Evolutionary conservation across 1,140 invertebrate species (phyloP).

Genomic region (Argopecten irradians): DNA sequence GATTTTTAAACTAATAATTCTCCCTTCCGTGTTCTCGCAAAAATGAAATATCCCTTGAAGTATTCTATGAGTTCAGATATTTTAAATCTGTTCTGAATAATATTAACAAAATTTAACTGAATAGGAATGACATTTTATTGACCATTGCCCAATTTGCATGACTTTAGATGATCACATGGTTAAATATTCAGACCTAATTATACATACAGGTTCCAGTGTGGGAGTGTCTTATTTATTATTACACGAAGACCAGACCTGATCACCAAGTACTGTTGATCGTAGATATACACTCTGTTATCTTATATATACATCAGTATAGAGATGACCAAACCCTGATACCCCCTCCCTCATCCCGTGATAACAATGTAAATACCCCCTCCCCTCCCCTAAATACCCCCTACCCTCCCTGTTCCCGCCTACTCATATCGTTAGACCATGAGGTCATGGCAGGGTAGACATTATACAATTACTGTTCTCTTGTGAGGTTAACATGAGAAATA

Average conservation of each 20-base stretch:
- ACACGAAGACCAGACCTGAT: neutral
- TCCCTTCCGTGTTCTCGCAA: too few relatives aligned
- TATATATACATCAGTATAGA: neutral
- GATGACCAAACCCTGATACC: neutral
- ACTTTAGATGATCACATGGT: too few relatives aligned
- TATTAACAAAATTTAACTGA: too few relatives aligned
- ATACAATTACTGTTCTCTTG: constrained; percentile 3
- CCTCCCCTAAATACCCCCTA: neutral
- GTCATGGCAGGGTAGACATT: neutral
- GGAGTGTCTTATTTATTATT: neutral
- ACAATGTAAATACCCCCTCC: neutral
- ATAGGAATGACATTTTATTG: too few relatives aligned
- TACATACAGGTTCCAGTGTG: neutral
- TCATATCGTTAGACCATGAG: neutral
- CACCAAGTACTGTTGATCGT: neutral
- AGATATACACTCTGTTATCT: neutral
- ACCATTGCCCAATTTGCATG: too few relatives aligned
- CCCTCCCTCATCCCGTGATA: neutral
- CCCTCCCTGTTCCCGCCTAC: neutral
- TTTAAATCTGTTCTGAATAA: too few relatives aligned
- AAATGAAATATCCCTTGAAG: too few relatives aligned
- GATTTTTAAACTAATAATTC: too few relatives aligned
- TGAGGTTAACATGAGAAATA: neutral
- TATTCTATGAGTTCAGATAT: too few relatives aligned
- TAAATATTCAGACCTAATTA: too few relatives aligned